Conservation (phyloP, 2,888 invertebrate genomes). For the Hydrotaea cyrtoneurina region DNA sequence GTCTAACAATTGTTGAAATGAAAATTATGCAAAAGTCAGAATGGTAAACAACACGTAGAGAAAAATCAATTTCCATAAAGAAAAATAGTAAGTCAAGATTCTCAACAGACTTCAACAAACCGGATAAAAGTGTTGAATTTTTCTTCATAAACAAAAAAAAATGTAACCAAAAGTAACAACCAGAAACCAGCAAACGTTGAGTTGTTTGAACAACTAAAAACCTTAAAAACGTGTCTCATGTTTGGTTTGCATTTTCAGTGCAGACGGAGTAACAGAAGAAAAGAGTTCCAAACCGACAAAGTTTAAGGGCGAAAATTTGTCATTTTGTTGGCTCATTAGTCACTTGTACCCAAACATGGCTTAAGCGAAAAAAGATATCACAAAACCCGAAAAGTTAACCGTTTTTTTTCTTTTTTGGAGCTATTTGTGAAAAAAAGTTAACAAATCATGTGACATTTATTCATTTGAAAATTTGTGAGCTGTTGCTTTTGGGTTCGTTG, state of each 20-base stretch:
- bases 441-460: too few species aligned
- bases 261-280: background rate
- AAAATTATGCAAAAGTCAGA: too few species aligned
- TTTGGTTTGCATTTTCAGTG: conserved; percentile 33
- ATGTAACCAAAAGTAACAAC: background rate
- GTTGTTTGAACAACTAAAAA: conserved; percentile 24
- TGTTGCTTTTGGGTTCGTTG: background rate
- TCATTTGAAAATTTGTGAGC: too few species aligned
- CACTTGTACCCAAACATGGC: conserved; percentile 41
- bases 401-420: too few species aligned
- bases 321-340: conserved; percentile 68
- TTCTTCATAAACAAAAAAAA: too few species aligned
- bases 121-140: too few species aligned
- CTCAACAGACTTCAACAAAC: background rate
- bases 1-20: too few species aligned
- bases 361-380: background rate
- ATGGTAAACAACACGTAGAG: too few species aligned
- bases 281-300: conserved; percentile 23
- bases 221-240: conserved; percentile 63
- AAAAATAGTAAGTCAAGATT: conserved; percentile 54
- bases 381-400: too few species aligned
- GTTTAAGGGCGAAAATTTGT: conserved; percentile 68
- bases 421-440: too few species aligned
- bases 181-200: too few species aligned
- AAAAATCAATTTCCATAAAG: conserved; percentile 66